Conservation (phyloP, 1,140 invertebrate species). For the Anagrus nilaparvatae region DNA sequence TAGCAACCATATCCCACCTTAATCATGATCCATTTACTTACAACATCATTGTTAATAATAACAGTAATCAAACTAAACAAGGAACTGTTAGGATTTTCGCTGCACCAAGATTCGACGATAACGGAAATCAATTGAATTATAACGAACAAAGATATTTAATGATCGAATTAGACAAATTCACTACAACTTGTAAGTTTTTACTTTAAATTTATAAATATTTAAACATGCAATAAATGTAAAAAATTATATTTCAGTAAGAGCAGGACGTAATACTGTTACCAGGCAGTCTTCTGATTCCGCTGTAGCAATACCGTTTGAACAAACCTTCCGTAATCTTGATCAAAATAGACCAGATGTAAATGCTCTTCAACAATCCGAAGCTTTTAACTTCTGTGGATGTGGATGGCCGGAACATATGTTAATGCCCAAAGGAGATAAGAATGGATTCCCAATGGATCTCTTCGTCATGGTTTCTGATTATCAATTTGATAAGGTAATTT, state of each 20-base stretch:
- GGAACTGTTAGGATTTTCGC: slow-evolving; percentile 71
- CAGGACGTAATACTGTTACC: slow-evolving; percentile 45
- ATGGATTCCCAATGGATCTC: slow-evolving; percentile 60
- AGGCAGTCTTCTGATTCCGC: slow-evolving; percentile 47
- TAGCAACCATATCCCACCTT: slow-evolving; percentile 62
- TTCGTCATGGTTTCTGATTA: slow-evolving; percentile 77
- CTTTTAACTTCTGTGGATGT: slow-evolving; percentile 51
- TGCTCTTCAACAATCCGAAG: slow-evolving; percentile 2
- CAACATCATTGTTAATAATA: slow-evolving; percentile 56
- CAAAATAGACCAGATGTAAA: slow-evolving; percentile 29
- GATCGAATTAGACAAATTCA: slow-evolving; percentile 63
- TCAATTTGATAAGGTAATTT: slow-evolving; percentile 51
- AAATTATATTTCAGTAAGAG: slow-evolving; percentile 44
- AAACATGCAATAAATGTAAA: too few species aligned
- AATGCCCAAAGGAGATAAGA: slow-evolving; percentile 58
- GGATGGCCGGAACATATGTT: slow-evolving; percentile 83
- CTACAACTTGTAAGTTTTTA: slow-evolving; percentile 1
- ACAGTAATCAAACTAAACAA: slow-evolving; percentile 39
- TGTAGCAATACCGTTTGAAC: slow-evolving; percentile 56
- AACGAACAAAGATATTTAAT: slow-evolving; percentile 58
- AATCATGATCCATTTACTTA: slow-evolving; percentile 57
- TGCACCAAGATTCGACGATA: slow-evolving; percentile 58
- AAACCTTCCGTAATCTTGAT: slow-evolving; percentile 50
- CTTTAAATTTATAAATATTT: too few species aligned
- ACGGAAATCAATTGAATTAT: slow-evolving; percentile 50